phyloP scores from a whole-genome alignment of 2,113 vertebrate genomes.

The Probosciger aterrimus region DNA sequence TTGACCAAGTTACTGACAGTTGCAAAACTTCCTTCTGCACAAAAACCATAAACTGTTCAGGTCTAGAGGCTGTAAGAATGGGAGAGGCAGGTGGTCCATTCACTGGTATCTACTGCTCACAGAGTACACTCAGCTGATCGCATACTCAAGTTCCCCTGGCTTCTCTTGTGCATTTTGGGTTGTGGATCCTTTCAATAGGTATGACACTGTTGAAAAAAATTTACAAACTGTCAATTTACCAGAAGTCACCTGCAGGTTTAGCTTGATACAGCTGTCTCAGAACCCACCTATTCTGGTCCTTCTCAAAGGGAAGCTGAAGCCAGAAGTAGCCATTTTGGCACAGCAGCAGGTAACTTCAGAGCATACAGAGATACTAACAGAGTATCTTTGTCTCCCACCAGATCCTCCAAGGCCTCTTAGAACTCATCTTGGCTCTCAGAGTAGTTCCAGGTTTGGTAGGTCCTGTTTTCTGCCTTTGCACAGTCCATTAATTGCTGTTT shows the following conservation, averaged over 20 bases:
- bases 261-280: background rate
- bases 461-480: background rate
- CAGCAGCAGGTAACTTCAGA: background rate
- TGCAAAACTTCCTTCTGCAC: background rate
- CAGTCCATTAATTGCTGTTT: background rate
- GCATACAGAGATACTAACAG: background rate
- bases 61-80: background rate
- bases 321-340: background rate
- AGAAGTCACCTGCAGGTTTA: background rate
- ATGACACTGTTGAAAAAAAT: background rate
- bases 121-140: background rate
- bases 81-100: background rate
- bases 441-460: background rate
- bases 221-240: background rate
- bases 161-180: background rate
- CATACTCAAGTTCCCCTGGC: background rate
- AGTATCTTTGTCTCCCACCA: background rate
- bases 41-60: background rate
- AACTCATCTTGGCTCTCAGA: background rate
- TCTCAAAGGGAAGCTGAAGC: background rate
- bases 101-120: background rate
- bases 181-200: background rate
- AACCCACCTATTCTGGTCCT: background rate
- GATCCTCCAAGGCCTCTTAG: background rate
- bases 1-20: background rate